Evolutionary conservation across 2,797 vertebrate genomes (phyloP).

Genomic region (Xiphophorus birchmanni): DNA sequence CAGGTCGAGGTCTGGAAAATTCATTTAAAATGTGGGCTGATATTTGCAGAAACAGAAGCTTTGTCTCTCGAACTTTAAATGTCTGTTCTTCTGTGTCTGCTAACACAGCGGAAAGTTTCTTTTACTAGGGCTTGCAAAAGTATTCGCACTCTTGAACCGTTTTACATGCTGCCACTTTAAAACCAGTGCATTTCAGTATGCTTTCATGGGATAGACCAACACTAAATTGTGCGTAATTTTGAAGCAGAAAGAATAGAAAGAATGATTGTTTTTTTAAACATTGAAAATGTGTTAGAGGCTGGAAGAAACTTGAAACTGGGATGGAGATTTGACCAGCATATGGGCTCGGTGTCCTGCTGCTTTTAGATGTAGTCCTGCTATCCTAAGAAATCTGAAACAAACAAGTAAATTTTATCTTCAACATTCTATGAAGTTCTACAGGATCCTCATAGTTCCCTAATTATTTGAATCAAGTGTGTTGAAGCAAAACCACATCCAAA

Average conservation of each 20-base stretch:
- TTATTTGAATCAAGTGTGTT: not conserved
- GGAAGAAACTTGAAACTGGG: not conserved
- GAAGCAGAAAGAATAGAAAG: not conserved
- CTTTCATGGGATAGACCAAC: not conserved
- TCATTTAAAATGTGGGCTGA: conserved; percentile 54
- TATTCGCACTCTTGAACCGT: not conserved
- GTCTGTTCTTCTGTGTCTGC: conserved; percentile 21
- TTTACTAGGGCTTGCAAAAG: not conserved
- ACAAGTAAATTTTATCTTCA: not conserved
- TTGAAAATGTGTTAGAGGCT: not conserved
- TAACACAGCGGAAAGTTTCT: conserved; percentile 19
- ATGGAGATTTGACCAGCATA: not conserved
- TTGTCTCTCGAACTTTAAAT: conserved; percentile 34
- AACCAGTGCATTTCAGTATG: not conserved
- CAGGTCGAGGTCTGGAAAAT: conserved; percentile 71
- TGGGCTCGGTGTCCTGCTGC: not conserved
- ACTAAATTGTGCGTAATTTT: not conserved
- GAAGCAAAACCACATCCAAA: not conserved
- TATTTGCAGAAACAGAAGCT: conserved; percentile 65
- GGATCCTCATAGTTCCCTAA: not conserved
- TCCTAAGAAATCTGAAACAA: not conserved
- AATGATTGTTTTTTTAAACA: not conserved
- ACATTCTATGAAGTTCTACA: not conserved
- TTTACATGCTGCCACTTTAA: not conserved
- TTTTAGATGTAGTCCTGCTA: not conserved